Percentiles rank a stretch among this genome's conserved stretches.
Conservation (phyloP, 2,888 invertebrate genomes). For the Cataglyphis rosenhaueri region DNA sequence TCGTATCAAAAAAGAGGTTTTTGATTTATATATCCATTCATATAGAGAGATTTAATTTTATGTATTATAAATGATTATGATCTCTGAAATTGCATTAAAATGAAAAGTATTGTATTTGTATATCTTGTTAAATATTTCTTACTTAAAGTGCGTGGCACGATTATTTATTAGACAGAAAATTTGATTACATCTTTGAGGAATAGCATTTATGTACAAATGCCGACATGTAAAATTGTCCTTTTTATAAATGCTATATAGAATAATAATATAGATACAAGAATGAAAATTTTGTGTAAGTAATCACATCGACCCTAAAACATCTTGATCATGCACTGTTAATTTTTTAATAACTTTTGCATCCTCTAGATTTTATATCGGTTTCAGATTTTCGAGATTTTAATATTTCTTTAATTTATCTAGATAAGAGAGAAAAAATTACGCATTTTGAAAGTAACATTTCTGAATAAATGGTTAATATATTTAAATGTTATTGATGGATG, state of each 20-base stretch:
- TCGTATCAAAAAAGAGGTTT: slow-evolving; percentile 31
- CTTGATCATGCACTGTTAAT: neutral
- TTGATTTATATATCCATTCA: neutral
- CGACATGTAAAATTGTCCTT: neutral
- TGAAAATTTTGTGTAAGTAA: neutral
- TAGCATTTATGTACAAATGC: neutral
- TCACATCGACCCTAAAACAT: neutral
- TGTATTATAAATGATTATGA: neutral
- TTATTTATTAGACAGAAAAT: neutral
- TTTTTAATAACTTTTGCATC: neutral
- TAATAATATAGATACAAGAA: neutral
- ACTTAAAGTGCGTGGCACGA: neutral
- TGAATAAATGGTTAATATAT: neutral
- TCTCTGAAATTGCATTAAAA: neutral
- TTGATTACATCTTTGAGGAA: neutral
- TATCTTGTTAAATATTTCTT: neutral
- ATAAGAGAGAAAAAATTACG: neutral
- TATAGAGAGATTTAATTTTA: neutral
- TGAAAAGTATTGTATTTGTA: neutral
- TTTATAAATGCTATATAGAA: neutral
- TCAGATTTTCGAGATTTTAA: neutral
- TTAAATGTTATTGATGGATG: slow-evolving; percentile 9
- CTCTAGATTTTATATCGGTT: neutral
- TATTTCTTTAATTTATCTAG: neutral
- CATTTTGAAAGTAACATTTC: neutral